A percentile compares a stretch with the other conserved stretches of the same genome.
Conservation (phyloP, 2,113 vertebrate species). For the Benthochromis sp. region DNA sequence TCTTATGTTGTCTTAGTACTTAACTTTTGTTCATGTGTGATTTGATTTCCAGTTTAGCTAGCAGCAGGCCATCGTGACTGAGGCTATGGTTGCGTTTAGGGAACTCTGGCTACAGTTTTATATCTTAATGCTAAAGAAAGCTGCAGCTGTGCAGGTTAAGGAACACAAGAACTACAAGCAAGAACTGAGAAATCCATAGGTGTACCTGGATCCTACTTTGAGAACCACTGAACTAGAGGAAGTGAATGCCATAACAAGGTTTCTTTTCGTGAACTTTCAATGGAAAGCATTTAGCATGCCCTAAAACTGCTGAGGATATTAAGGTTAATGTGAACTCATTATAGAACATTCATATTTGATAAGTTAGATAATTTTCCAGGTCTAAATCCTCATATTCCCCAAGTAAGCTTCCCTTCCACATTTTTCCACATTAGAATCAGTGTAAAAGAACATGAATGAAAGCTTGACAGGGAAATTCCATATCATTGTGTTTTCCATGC, state of each 20-base stretch:
- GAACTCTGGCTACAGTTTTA: not conserved
- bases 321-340: not conserved
- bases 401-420: not conserved
- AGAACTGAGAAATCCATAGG: not conserved
- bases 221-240: not conserved
- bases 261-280: fast-evolving
- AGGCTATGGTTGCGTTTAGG: not conserved
- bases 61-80: not conserved
- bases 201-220: not conserved
- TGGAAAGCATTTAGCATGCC: not conserved
- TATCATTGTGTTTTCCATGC: constrained; percentile 48
- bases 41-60: not conserved
- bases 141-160: not conserved
- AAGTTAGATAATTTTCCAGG: constrained; percentile 2
- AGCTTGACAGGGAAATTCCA: constrained; percentile 45
- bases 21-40: not conserved
- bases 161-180: not conserved
- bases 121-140: not conserved
- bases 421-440: constrained; percentile 39
- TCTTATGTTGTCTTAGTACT: not conserved
- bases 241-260: not conserved
- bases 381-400: constrained; percentile 2
- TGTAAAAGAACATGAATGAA: constrained; percentile 31
- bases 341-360: not conserved
- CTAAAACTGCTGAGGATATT: not conserved